Evolutionary conservation across 2,888 invertebrate genomes (phyloP), one percentile per base, ranked within the genome.

Genomic region (Drosophila monieri): DNA sequence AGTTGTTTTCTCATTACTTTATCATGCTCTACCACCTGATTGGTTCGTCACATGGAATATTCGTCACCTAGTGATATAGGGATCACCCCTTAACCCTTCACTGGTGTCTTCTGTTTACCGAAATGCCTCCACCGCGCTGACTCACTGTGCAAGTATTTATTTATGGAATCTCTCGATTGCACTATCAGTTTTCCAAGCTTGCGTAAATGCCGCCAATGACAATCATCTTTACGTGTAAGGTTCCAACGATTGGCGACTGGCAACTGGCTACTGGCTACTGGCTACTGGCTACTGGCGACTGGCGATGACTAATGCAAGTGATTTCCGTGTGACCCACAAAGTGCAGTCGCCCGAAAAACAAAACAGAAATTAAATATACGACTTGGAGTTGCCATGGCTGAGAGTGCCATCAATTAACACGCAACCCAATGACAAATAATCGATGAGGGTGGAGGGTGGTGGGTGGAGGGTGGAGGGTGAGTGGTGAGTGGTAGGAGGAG

Each of bases 371-470:
- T 27, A 27, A 27, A 27, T 27, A 27, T 27, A 27, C 27, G 41
- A 65, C 70, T 56, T 65, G 54, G 69, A 72, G 72, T 75, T 78
- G 80, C 85, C 85, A 77, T 80, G 74, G 67, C 73, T 64, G 46
- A 44, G 44, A 44, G 65, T 55, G 84, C 83, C 86, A 80, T 80
- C 87, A 83, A 86, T 86, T 83, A 83, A 80, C 78, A 81, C 85
- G 80, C 80, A 67, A 80, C 54, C 83, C 51, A 66, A 65, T 71
- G 58, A 77, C 61, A 83, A 85, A 83, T 80, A 81, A 81, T 81
- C 80, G 76, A 81, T 81, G 86, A 68, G 76, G 21, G 27, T 25
- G 35, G 39, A 23, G 21, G 21, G 52, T n/a, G n/a, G n/a, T n/a
- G 37, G 27, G 62, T 27, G 18, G 44, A n/a, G n/a, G n/a, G 43